These are phyloP conservation scores for Sceliomorpha sp. DNA, from an alignment of 2,888 invertebrate species.

Conservation along the genomic window DNA sequence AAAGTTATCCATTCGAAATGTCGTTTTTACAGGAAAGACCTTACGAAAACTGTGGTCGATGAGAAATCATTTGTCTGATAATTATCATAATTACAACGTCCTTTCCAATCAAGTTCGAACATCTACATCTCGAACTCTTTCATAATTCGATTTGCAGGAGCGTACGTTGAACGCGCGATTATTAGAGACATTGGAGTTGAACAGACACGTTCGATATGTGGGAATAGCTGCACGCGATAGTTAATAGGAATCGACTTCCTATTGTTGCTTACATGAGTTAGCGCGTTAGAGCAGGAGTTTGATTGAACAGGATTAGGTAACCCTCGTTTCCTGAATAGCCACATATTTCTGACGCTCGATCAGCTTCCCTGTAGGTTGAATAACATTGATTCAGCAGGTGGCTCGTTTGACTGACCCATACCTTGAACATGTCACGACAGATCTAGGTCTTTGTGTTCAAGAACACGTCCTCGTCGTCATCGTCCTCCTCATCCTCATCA, in stretches of 20 bases:
- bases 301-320: slow-evolving; percentile 41
- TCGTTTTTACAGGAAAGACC: too few species aligned
- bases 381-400: slow-evolving; percentile 67
- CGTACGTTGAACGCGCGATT: too few species aligned
- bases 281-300: slow-evolving; percentile 29
- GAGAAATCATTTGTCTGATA: too few species aligned
- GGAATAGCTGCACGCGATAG: slow-evolving; percentile 10
- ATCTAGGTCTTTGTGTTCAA: slow-evolving; percentile 28
- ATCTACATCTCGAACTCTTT: too few species aligned
- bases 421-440: slow-evolving; percentile 17
- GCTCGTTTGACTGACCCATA: slow-evolving; percentile 67
- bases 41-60: too few species aligned
- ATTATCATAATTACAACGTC: too few species aligned
- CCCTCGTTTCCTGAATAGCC: slow-evolving; percentile 42
- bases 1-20: too few species aligned
- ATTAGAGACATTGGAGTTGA: too few species aligned
- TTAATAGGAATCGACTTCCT: slow-evolving; percentile 31
- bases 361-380: slow-evolving; percentile 40
- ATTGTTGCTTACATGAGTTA: slow-evolving; percentile 32
- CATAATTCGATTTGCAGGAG: too few species aligned
- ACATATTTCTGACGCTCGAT: slow-evolving; percentile 45
- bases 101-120: too few species aligned
- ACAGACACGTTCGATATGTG: too few species aligned
- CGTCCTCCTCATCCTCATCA: slow-evolving; percentile 18
- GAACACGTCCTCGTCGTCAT: slow-evolving; percentile 22